phyloP scores from a whole-genome alignment of 2,888 invertebrate genomes.

The Drosophila neotestacea region DNA sequence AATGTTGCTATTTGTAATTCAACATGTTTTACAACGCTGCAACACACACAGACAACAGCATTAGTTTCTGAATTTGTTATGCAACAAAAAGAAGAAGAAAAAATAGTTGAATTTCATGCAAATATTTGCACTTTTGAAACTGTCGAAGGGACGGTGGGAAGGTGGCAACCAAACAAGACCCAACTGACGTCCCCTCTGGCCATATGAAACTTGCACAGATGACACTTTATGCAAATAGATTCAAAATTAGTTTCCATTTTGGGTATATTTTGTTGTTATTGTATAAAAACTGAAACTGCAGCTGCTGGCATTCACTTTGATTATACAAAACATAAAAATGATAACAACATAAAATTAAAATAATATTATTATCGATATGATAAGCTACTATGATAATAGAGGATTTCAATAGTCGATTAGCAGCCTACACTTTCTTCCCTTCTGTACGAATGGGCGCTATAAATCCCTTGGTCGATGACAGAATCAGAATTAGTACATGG shows the following conservation, averaged over 20 bases:
- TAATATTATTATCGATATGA: conserved; percentile 3
- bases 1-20: conserved; percentile 67
- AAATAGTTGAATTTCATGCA: conserved; percentile 46
- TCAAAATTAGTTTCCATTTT: conserved; percentile 81
- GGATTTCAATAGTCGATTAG: not conserved
- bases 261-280: conserved; percentile 6
- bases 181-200: conserved; percentile 20
- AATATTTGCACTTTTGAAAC: conserved; percentile 63
- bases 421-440: not conserved
- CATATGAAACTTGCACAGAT: conserved; percentile 69
- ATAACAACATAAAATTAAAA: conserved; percentile 1
- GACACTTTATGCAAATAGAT: conserved; percentile 82
- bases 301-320: conserved; percentile 38
- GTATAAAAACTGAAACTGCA: conserved; percentile 12
- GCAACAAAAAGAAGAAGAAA: conserved; percentile 18
- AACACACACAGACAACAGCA: conserved; percentile 34
- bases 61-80: conserved; percentile 61
- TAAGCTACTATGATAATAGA: not conserved
- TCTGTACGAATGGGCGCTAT: not conserved
- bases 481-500: conserved; percentile 8
- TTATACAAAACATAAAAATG: conserved; percentile 26
- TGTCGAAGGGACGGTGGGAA: conserved; percentile 18
- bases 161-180: conserved; percentile 9
- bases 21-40: conserved; percentile 61
- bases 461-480: conserved; percentile 13